These are phyloP conservation scores for Bagarius yarrelli DNA, from an alignment of 2,113 vertebrate species.

Conservation along the genomic window DNA sequence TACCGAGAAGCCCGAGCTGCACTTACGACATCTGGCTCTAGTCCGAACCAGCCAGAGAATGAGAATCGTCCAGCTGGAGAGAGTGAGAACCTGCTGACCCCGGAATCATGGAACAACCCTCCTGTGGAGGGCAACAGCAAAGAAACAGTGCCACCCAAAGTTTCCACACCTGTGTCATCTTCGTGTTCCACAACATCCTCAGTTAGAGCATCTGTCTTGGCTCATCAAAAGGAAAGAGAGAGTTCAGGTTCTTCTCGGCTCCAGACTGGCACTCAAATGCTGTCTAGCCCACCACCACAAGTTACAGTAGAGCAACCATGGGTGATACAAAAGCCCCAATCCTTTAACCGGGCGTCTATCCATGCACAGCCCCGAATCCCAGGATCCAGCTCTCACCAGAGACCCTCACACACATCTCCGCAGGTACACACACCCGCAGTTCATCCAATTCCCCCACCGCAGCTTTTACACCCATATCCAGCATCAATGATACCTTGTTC, in stretches of 20 bases:
- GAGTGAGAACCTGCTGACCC: constrained; percentile 85
- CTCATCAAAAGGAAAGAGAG: constrained; percentile 78
- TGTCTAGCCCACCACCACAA: constrained; percentile 54
- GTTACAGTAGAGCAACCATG: constrained; percentile 77
- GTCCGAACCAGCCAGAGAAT: constrained; percentile 82
- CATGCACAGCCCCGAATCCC: constrained; percentile 83
- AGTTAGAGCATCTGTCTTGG: constrained; percentile 76
- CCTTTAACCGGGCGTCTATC: constrained; percentile 85
- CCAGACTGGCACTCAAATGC: constrained; percentile 47
- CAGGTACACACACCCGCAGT: constrained; percentile 82
- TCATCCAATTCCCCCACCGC: constrained; percentile 83
- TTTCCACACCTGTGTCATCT: constrained; percentile 76
- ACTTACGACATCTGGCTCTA: constrained; percentile 87
- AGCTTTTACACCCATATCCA: constrained; percentile 75
- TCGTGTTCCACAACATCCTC: constrained; percentile 81
- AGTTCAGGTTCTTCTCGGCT: constrained; percentile 71
- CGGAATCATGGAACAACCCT: constrained; percentile 90
- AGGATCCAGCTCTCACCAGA: constrained; percentile 88
- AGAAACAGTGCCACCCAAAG: constrained; percentile 81
- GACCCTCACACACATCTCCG: constrained; percentile 84
- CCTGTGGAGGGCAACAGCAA: constrained; percentile 80
- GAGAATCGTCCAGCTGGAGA: constrained; percentile 80
- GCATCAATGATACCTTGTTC: constrained; percentile 84
- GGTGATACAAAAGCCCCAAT: constrained; percentile 77
- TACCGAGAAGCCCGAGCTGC: constrained; percentile 96